Evolutionary conservation across 2,113 vertebrate genomes (phyloP), one percentile per base, ranked within the genome.

Genomic region (human): DNA sequence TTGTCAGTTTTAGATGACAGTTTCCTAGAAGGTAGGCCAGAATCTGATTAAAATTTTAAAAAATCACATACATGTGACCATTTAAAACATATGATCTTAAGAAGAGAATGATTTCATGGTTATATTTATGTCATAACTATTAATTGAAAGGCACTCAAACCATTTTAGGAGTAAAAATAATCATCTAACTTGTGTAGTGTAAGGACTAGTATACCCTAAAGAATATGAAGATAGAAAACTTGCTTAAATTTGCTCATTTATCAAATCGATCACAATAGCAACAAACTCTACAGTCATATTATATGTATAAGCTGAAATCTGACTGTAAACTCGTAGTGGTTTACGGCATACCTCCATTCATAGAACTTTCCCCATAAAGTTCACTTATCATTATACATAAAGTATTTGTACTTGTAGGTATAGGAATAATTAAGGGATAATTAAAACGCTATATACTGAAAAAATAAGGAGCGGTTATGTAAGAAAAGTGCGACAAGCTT

Each of bases 401-500:
- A 59, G n/a, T 90, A 40, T 40, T 93, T 93, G 96, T 93, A 93
- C 55, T 91, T 91, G 1, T 81, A 64, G 85, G 35, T 86, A 93
- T 73, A 85, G 50, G 94, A 82, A 83, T 90, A 84, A 6, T 43
- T 86, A 75, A 84, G 57, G 57, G 64, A 96, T 89, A 81, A 7
- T 43, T 89, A 68, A 55, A 70, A 68, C 8, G 57, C 10, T 76
- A 43, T 22, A 2, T 22, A 18, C 92, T 80, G 83, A 97, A 92
- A 68, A 87, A 83, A 25, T 75, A 59, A 50, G 40, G 22, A 20
- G 13, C 43, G 78, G 7, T 48, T 80, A 57, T 23, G 35, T 76
- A 64, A 96, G 38, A 92, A 23, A 89, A 66, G n/a, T 68, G 38
- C 96, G 52, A 43, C 78, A 94, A 80, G 13, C 30, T 55, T 50